A percentile compares a stretch with the other conserved stretches of the same genome.
Evolutionary conservation across 2,797 vertebrate species (phyloP).

Genomic region (Crocodylus rhombifer): DNA sequence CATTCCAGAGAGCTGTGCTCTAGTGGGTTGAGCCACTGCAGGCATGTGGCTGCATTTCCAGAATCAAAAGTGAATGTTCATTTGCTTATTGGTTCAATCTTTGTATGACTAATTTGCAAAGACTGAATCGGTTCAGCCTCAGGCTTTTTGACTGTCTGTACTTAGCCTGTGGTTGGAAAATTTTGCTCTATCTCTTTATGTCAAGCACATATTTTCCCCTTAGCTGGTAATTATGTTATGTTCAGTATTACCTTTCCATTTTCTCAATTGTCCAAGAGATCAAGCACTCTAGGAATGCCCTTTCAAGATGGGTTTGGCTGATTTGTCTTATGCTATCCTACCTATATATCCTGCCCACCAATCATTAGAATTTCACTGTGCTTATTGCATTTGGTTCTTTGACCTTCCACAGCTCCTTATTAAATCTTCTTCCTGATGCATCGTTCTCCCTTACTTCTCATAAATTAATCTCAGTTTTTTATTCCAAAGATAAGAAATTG

Average conservation of each 20-base stretch:
- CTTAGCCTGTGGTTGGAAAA: no score
- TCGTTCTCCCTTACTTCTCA: background rate
- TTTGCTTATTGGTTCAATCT: no score
- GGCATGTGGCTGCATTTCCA: no score
- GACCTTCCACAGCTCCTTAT: background rate
- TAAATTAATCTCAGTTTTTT: background rate
- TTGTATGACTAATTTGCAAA: no score
- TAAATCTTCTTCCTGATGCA: background rate
- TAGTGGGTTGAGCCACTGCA: no score
- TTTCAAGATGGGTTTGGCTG: background rate
- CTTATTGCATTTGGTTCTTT: background rate
- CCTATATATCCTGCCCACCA: background rate
- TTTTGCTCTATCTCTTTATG: no score
- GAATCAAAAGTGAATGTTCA: no score
- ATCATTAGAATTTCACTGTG: background rate
- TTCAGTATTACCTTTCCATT: rapidly evolving
- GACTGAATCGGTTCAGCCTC: no score
- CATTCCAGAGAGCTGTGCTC: no score
- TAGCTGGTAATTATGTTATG: background rate
- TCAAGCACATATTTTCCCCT: no score
- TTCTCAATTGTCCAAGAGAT: background rate
- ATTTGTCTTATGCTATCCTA: background rate
- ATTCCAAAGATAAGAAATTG: background rate
- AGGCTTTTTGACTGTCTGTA: no score
- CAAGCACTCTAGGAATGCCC: background rate